Conservation (phyloP, 2,888 invertebrate genomes). For the Nomada ferruginata region DNA sequence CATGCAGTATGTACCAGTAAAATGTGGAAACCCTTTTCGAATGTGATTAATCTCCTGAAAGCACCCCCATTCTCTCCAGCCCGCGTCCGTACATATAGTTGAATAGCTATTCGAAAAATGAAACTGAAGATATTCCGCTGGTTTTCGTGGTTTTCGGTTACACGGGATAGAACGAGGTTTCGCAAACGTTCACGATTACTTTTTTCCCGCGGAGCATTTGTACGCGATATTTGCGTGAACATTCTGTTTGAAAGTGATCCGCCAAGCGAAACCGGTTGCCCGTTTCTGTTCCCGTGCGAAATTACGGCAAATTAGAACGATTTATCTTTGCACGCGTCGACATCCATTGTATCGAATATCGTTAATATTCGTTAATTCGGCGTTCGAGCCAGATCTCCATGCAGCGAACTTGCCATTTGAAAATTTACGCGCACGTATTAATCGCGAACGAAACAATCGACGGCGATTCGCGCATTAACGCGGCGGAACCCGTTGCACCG, state of each 20-base stretch:
- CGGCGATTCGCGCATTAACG: not conserved
- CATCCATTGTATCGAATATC: not conserved
- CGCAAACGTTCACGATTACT: not conserved
- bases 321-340: not conserved
- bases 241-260: not conserved
- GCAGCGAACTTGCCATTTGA: not conserved
- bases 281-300: not conserved
- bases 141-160: not conserved
- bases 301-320: not conserved
- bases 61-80: conserved; percentile 26
- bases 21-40: conserved; percentile 43
- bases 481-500: not conserved
- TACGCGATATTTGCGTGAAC: not conserved
- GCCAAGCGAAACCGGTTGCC: too few species aligned
- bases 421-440: not conserved
- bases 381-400: not conserved
- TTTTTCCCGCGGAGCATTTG: not conserved
- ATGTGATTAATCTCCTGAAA: conserved; percentile 56
- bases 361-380: too few species aligned
- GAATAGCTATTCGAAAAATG: conserved; percentile 20
- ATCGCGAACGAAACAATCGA: not conserved
- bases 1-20: conserved; percentile 39
- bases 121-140: conserved; percentile 9
- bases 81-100: not conserved
- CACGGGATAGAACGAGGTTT: not conserved